Evolutionary conservation across 53 echinoderm and acorn worm genomes (phyloP).

Genomic region (Holothuria scabra): DNA sequence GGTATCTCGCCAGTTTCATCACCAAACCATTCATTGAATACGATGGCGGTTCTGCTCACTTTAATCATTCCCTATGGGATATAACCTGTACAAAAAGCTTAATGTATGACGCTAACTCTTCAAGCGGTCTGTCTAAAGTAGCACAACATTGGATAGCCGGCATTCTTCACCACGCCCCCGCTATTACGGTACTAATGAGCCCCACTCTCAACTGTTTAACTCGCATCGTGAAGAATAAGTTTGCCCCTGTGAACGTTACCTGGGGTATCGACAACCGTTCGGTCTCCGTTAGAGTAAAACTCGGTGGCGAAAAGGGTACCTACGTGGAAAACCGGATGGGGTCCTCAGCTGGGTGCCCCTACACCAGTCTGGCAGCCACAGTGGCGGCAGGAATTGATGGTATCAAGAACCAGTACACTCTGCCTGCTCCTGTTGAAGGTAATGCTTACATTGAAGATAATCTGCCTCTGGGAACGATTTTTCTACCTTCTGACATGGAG

Average conservation of each 20-base stretch:
- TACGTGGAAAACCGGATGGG: slow-evolving; percentile 78
- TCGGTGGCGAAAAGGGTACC: slow-evolving; percentile 63
- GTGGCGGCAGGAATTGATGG: slow-evolving; percentile 80
- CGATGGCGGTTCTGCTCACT: slow-evolving; percentile 56
- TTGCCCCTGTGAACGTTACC: slow-evolving; percentile 58
- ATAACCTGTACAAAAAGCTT: slow-evolving; percentile 32
- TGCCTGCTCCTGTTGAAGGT: slow-evolving; percentile 40
- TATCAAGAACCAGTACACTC: slow-evolving; percentile 51
- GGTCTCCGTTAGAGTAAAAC: slow-evolving; percentile 63
- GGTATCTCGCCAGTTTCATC: slow-evolving; percentile 60
- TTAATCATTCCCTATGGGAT: slow-evolving; percentile 73
- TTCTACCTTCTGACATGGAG: slow-evolving; percentile 52
- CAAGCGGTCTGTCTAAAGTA: slow-evolving; percentile 58
- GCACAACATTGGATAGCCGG: slow-evolving; percentile 83
- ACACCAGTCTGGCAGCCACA: slow-evolving; percentile 65
- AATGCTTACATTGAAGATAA: slow-evolving; percentile 15
- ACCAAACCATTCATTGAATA: slow-evolving; percentile 60
- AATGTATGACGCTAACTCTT: slow-evolving; percentile 53
- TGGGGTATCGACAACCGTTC: slow-evolving; percentile 76
- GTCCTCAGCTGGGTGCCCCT: slow-evolving; percentile 64
- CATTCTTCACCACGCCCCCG: slow-evolving; percentile 67
- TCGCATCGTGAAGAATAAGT: background rate
- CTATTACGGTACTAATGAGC: slow-evolving; percentile 55
- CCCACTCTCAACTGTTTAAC: slow-evolving; percentile 71
- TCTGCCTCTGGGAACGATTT: slow-evolving; percentile 42